Percentiles rank a stretch among this genome's conserved stretches.
phyloP scores from a whole-genome alignment of 1,140 invertebrate species.

The Calephelis nemesis region DNA sequence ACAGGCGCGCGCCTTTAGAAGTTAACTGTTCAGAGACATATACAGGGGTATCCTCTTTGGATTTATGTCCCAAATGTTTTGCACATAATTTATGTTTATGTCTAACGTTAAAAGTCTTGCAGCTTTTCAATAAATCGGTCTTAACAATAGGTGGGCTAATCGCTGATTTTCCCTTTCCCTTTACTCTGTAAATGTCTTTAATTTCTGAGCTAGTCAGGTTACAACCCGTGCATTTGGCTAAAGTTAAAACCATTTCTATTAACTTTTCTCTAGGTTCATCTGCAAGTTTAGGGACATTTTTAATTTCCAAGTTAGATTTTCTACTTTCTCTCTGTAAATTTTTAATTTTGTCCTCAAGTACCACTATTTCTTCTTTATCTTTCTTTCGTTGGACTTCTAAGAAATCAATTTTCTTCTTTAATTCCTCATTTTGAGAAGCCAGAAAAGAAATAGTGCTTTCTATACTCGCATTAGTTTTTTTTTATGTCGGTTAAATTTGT shows the following conservation, averaged over 20 bases:
- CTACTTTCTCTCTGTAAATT: no score
- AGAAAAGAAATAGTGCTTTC: no score
- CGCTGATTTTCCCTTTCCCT: neutral
- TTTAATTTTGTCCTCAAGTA: no score
- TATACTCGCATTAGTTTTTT: no score
- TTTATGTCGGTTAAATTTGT: no score
- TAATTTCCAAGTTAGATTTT: no score
- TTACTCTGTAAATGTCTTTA: conserved; percentile 14
- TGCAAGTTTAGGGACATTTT: neutral
- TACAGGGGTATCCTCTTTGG: neutral
- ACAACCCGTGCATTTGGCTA: neutral
- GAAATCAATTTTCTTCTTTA: no score
- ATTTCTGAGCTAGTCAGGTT: neutral
- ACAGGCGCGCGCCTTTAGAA: neutral
- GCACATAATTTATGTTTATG: neutral
- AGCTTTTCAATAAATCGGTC: neutral
- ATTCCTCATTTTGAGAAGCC: no score
- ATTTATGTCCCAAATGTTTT: neutral
- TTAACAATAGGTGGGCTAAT: conserved; percentile 4
- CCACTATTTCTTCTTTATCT: no score
- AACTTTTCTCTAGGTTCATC: conserved; percentile 2
- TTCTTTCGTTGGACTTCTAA: no score
- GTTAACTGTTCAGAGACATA: neutral
- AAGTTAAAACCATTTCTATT: no score
- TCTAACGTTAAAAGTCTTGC: neutral